Evolutionary conservation across 1,140 invertebrate genomes (phyloP).

Genomic region (Acyrthosiphon pisum): DNA sequence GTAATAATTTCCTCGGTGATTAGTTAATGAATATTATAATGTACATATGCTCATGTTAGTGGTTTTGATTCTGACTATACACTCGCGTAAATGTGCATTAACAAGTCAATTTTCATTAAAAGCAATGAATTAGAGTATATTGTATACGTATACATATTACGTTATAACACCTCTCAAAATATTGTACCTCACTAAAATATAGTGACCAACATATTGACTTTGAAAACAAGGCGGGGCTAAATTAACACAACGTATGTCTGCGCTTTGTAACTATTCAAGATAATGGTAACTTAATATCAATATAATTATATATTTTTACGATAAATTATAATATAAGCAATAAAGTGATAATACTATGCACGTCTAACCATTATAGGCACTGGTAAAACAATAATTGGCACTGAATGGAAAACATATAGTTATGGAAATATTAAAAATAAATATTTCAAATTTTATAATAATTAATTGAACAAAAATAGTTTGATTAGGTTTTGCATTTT

Average conservation of each 20-base stretch:
- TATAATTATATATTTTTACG: neutral
- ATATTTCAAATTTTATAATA: neutral
- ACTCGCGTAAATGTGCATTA: neutral
- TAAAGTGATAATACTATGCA: neutral
- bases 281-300: neutral
- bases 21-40: constrained; percentile 24
- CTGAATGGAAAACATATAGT: neutral
- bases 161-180: neutral
- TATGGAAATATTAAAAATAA: neutral
- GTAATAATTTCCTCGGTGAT: neutral
- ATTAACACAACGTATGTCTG: too few relatives aligned
- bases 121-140: constrained; percentile 41
- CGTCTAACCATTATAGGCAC: neutral
- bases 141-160: neutral
- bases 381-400: neutral
- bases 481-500: neutral
- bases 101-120: constrained; percentile 34
- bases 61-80: neutral
- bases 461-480: neutral
- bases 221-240: neutral
- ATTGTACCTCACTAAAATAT: neutral
- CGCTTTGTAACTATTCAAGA: neutral
- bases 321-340: neutral
- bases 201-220: neutral
- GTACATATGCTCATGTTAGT: neutral